These are phyloP conservation scores for Eira barbara DNA, from an alignment of 2,113 vertebrate genomes.

Conservation along the genomic window DNA sequence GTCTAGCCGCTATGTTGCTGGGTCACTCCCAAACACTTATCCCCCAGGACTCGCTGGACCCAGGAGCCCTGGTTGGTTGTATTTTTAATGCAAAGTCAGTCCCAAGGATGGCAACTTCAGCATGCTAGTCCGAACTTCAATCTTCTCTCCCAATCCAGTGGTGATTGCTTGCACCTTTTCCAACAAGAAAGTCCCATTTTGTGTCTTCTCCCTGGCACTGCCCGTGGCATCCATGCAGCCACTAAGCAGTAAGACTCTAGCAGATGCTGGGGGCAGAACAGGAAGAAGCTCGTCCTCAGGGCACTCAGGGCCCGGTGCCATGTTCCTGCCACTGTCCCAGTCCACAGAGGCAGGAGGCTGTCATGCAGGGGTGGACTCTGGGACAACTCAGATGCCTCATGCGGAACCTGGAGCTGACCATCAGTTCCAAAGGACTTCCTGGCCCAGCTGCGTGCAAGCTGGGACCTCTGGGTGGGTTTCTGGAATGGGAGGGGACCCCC, in stretches of 20 bases:
- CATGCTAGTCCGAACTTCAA: neutral
- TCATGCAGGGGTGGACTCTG: rapidly evolving
- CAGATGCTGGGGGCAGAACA: neutral
- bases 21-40: neutral
- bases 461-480: neutral
- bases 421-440: neutral
- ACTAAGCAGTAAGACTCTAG: neutral
- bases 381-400: too few relatives aligned
- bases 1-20: rapidly evolving
- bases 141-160: too few relatives aligned
- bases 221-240: neutral
- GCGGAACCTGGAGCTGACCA: neutral
- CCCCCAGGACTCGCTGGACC: neutral
- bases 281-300: neutral
- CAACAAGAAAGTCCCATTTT: neutral
- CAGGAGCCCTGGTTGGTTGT: neutral
- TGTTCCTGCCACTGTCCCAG: neutral
- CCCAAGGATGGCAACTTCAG: neutral
- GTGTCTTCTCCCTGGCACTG: neutral
- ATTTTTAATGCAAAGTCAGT: neutral
- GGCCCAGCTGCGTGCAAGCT: neutral
- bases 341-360: neutral
- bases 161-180: neutral
- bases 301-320: rapidly evolving
- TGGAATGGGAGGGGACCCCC: neutral